Base-by-base conservation (phyloP, 2,888 invertebrate species). In the Ctenicera cuprea region DNA sequence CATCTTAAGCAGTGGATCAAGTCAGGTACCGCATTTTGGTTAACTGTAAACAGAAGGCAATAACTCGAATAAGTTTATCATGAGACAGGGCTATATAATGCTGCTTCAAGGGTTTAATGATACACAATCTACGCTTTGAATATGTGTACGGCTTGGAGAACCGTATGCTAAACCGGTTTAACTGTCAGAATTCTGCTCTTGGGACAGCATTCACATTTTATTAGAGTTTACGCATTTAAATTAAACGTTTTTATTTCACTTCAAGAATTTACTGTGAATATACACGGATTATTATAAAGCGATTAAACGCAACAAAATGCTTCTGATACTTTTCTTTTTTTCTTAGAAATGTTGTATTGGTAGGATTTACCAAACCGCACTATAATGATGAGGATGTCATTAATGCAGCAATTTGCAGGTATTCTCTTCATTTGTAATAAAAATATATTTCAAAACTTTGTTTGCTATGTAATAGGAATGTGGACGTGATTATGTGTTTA, bases 61-160 rank as follows among this genome's bases (percentile, higher is more conserved):
- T 76, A 76, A 76, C 75, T 75, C 73, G 76, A 61, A 76, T 76
- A 75, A 75, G 76, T 76, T 76, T 76, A 76, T 76, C 74, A 76
- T 73, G 72, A 66, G 63, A 50, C 68, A 70, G 75, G 71, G 66
- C 66, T 65, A 71, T 75, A 76, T 75, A 75, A 76, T 74, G 74
- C 72, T 71, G 67, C 50, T 70, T 37, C 16, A 54, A 64, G 57
- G 64, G 72, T 67, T 76, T 74, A 72, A 74, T 75, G 59, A 61
- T 61, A 41, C 41, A 61, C 38, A 61, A 38, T 61, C 41, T 61
- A 38, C 61, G 61, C 61, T 61, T 61, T 22, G 41, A 22, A 61
- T 61, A 12, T 61, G 41, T 41, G 61, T 22, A 61, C 41, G 20
- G 57, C 57, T 18, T 37, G 57, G 57, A 57, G 57, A 57, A 57